Base-by-base conservation (phyloP, 2,113 vertebrate genomes). In the Aplodontia rufa region DNA sequence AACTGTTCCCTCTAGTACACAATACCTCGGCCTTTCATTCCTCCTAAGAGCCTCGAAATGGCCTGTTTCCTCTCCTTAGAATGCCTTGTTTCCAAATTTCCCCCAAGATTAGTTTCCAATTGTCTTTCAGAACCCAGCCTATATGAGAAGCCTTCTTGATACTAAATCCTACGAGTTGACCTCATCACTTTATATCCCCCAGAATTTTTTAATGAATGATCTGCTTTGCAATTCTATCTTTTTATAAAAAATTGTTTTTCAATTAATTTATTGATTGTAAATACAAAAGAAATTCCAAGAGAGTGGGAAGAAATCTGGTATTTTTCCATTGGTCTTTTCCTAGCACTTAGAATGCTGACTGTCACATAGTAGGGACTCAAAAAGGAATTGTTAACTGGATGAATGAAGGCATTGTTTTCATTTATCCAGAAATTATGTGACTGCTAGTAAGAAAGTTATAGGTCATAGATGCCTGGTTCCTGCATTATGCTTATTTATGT, bases 241-340 rank as follows among this genome's bases (percentile, higher is more conserved):
- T 22, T 66, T 17, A 69, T 24, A 58, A 58, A 51, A 51, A 51
- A 51, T 64, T 45, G 3, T 47, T 90, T 78, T 78, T 64, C 82
- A 32, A 60, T 35, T 62, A 45, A 32, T 26, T 16, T 28, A 82
- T 37, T 42, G 28, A 49, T 71, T 89, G 3, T 45, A 9, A 17
- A 11, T 30, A 49, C 72, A 75, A 94, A 75, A 13, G 58, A 55
- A 93, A 92, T 20, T 84, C n/a, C 37, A 47, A 68, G 14, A 32
- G 12, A 79, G 19, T 42, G 2, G 6, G 20, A 3, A 79, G 32
- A 24, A 7, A 26, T 66, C 47, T 35, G 19, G 8, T n/a, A n/a
- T 30, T 90, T 28, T 32, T 90, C 24, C 40, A 72, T 2, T 30
- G 40, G 9, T n/a, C n/a, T 82, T 86, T 84, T 47, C 8, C 35